phyloP scores from a whole-genome alignment of 2,797 vertebrate species.

The Aulostomus chinensis region DNA sequence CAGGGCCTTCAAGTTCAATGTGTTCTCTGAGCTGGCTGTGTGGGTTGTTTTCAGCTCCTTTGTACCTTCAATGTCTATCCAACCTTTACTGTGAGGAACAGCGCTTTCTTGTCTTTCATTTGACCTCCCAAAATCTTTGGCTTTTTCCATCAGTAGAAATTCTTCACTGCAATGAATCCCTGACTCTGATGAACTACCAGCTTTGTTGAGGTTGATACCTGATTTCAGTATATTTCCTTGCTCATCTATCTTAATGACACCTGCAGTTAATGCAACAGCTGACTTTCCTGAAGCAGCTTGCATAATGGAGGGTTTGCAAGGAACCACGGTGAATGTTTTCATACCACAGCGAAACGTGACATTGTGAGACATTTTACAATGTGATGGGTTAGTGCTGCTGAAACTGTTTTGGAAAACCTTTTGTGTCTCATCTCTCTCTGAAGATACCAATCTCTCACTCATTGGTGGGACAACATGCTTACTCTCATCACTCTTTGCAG shows the following conservation, averaged over 20 bases:
- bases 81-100: constrained; percentile 23
- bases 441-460: constrained; percentile 21
- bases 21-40: constrained; percentile 26
- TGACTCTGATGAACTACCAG: constrained; percentile 24
- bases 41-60: constrained; percentile 37
- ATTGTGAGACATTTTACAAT: constrained; percentile 73
- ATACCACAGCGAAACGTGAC: constrained; percentile 86
- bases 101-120: constrained; percentile 69
- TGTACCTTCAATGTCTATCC: constrained; percentile 46
- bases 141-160: constrained; percentile 77
- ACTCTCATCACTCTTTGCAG: constrained; percentile 38
- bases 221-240: constrained; percentile 88
- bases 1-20: constrained; percentile 27
- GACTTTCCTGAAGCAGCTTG: constrained; percentile 63
- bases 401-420: constrained; percentile 32
- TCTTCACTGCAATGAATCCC: constrained; percentile 49
- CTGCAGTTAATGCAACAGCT: constrained; percentile 68
- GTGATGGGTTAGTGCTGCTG: constrained; percentile 22
- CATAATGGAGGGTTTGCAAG: constrained; percentile 79
- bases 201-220: constrained; percentile 33
- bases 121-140: constrained; percentile 88
- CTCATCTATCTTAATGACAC: constrained; percentile 95
- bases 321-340: constrained; percentile 94
- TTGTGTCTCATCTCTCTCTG: constrained; percentile 25
- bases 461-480: constrained; percentile 20